phyloP scores from a whole-genome alignment of 2,113 vertebrate species.

The Manacus vitellinus region DNA sequence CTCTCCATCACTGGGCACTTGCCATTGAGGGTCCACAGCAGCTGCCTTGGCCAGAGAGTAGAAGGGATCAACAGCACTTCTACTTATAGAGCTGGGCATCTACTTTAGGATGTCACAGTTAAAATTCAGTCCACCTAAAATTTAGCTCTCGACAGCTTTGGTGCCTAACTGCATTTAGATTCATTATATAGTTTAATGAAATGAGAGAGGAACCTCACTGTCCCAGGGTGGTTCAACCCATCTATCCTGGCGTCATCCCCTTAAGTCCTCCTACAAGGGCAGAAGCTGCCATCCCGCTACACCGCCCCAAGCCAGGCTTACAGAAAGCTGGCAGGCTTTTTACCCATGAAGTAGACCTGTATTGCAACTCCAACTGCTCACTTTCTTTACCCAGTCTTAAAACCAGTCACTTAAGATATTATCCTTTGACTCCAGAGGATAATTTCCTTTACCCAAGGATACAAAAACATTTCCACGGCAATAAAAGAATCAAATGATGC shows the following conservation, averaged over 20 bases:
- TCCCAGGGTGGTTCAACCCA: neutral
- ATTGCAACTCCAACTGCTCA: neutral
- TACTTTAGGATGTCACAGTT: neutral
- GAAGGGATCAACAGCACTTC: neutral
- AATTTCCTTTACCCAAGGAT: neutral
- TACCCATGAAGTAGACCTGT: neutral
- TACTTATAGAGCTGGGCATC: neutral
- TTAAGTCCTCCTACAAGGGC: neutral
- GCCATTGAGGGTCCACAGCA: accelerated
- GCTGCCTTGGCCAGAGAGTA: neutral
- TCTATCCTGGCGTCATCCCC: neutral
- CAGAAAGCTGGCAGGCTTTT: neutral
- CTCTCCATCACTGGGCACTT: neutral
- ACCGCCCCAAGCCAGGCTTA: neutral
- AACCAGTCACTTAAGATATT: neutral
- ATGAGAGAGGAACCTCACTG: neutral
- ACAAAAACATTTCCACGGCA: neutral
- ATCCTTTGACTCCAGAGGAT: neutral
- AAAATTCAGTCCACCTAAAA: neutral
- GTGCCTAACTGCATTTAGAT: neutral
- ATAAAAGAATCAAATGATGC: neutral
- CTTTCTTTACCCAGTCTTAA: neutral
- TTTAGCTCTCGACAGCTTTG: neutral
- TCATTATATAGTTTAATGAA: neutral
- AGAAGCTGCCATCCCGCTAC: neutral